Percentiles rank a stretch among this genome's conserved stretches.
Evolutionary conservation across 1,140 invertebrate genomes (phyloP).

Genomic region (Drosophila bipectinata): DNA sequence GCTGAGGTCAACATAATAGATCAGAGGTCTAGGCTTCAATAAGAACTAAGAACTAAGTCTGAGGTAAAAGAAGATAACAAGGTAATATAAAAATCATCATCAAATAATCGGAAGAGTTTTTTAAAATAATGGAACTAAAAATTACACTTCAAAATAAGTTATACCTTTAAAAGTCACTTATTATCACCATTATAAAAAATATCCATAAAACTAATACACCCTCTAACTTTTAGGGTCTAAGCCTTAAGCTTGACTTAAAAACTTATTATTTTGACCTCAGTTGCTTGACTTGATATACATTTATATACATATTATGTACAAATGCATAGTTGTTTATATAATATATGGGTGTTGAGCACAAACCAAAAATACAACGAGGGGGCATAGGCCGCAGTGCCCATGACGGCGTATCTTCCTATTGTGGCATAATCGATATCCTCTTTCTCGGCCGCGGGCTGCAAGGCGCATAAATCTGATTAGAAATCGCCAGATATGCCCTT

Average conservation of each 20-base stretch:
- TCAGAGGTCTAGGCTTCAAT: background rate
- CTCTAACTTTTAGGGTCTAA: too few species aligned
- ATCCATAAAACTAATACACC: too few species aligned
- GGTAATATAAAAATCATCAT: background rate
- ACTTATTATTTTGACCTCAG: background rate
- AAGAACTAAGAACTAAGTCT: background rate
- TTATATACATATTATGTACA: background rate
- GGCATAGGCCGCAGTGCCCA: conserved; percentile 86
- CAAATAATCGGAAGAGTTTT: too few species aligned
- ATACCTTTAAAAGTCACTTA: too few species aligned
- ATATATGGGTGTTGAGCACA: conserved; percentile 43
- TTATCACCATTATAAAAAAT: too few species aligned
- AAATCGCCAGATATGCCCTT: conserved; percentile 11
- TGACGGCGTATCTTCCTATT: conserved; percentile 86
- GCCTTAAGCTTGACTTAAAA: background rate
- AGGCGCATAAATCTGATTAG: conserved; percentile 50
- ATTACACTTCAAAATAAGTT: too few species aligned
- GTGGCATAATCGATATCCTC: conserved; percentile 85
- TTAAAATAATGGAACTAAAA: too few species aligned
- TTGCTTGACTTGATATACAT: conserved; percentile 13
- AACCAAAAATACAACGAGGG: conserved; percentile 88
- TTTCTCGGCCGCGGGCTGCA: conserved; percentile 43
- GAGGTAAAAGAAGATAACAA: too few species aligned
- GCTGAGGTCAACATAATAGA: conserved; percentile 16
- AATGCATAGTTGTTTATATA: conserved; percentile 21